phyloP scores from a whole-genome alignment of 2,888 invertebrate species.

The Nesidiocoris tenuis region DNA sequence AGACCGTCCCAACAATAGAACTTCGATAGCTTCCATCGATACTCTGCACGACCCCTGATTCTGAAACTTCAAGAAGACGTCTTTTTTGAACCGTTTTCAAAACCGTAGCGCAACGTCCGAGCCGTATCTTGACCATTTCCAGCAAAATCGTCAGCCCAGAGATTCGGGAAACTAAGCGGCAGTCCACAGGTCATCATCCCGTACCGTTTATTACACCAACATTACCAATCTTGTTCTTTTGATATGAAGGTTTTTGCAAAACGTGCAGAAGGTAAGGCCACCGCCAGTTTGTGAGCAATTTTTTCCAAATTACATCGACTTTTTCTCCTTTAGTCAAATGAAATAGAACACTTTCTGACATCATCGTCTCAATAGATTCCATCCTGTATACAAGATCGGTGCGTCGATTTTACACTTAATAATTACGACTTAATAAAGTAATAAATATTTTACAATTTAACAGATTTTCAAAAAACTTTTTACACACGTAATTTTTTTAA shows the following conservation, averaged over 20 bases:
- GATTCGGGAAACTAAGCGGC: too few species aligned
- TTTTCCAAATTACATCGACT: slow-evolving; percentile 26
- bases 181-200: too few species aligned
- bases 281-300: slow-evolving; percentile 47
- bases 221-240: slow-evolving; percentile 9
- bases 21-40: too few species aligned
- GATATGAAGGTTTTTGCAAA: slow-evolving; percentile 44
- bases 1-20: too few species aligned
- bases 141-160: too few species aligned
- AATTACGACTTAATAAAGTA: slow-evolving; percentile 3
- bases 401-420: slow-evolving; percentile 26
- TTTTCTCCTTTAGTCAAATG: neutral
- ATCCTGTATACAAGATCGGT: slow-evolving; percentile 26
- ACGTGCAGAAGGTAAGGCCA: slow-evolving; percentile 46
- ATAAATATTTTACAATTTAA: slow-evolving; percentile 11
- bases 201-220: neutral
- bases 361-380: neutral
- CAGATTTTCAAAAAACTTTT: slow-evolving; percentile 4
- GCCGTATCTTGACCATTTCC: too few species aligned
- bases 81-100: too few species aligned
- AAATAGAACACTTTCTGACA: neutral
- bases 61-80: too few species aligned
- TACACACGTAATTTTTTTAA: neutral
- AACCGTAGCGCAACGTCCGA: too few species aligned
- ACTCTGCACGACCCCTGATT: too few species aligned